Evolutionary conservation across 2,113 vertebrate genomes (phyloP), one percentile per base, ranked within the genome.

Genomic region (Larimichthys polyactis): DNA sequence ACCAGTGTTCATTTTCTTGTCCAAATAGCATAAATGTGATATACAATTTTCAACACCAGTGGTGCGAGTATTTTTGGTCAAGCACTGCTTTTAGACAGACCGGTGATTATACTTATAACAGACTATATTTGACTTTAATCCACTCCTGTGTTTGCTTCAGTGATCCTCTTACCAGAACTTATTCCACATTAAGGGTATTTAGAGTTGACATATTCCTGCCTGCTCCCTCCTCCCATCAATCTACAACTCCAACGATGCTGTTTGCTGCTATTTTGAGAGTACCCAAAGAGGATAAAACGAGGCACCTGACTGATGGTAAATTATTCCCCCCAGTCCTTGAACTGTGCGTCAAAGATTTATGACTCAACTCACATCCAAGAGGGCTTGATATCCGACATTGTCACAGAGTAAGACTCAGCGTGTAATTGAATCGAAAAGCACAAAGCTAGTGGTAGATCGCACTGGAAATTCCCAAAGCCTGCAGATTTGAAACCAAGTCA

Each of bases 381-480:
- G 84, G 82, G 79, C 82, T 80, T 44, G 82, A 89, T 89, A 92
- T 91, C 70, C 59, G 67, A 94, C 90, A 90, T 91, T 92, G 91
- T 86, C 92, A 84, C 90, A 60, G 74, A 81, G 89, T 77, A 89
- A 91, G 90, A 84, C 82, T 82, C 75, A 70, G 80, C 73, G 57
- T 91, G 87, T 93, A 94, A 95, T 94, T 95, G 91, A 94, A 93
- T 93, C 85, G 83, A 92, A 93, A 91, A 88, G 86, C 87, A 91
- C 84, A 88, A 94, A 91, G 78, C 81, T 75, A 79, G 46, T 70
- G 65, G 62, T 62, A 81, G 90, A 92, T 94, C 84, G 69, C 78
- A 73, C 85, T 75, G 78, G 79, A 91, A 93, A 86, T 82, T 91
- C 89, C 89, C 89, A 76, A 86, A 88, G 82, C 88, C 89, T 64